Base-by-base conservation (phyloP, 2,888 invertebrate species). In the Muscina levida region DNA sequence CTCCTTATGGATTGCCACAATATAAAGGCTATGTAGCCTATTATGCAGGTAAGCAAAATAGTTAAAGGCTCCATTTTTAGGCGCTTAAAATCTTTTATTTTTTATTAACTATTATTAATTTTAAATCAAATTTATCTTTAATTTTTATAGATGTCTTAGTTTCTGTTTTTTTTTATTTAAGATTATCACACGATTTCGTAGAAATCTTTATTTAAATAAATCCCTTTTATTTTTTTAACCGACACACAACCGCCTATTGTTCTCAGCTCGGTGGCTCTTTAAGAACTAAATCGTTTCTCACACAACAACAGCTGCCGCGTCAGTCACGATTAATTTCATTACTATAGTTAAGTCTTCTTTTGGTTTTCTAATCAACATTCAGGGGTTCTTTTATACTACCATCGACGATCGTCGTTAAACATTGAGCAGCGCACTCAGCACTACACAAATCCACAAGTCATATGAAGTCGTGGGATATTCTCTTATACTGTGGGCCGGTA, bases 41-140 rank as follows among this genome's bases (percentile, higher is more conserved):
- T 67, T 15, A 88, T 39, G 44, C 83, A 72, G 0, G 82, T 73
- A 13, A 84, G 77, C 26, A 87, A 77, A 82, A 87, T 83, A 71
- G 87, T 81, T 62, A 89, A 79, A 51, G 82, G 83, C 82, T 85
- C 84, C 88, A 88, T 88, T 51, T 82, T 79, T 0, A 42, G 8
- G 4, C 10, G n/a, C 15, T n/a, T n/a, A 10, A 19, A 39, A 19
- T 39, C 6, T 26, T 37, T 57, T 2, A 3, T 15, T n/a, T n/a
- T n/a, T n/a, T n/a, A n/a, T n/a, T n/a, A n/a, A n/a, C n/a, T n/a
- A n/a, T n/a, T 26, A 15, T 37, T 3, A 8, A 59, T 2, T 59
- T 42, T 13, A 4, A 22, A 22, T 11, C 10, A 62, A 39, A 62
- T 42, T 42, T 22, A 17, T 59, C 10, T 39, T 59, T 17, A 17